Evolutionary conservation across 2,797 vertebrate genomes (phyloP).

Genomic region (Antennarius maculatus): DNA sequence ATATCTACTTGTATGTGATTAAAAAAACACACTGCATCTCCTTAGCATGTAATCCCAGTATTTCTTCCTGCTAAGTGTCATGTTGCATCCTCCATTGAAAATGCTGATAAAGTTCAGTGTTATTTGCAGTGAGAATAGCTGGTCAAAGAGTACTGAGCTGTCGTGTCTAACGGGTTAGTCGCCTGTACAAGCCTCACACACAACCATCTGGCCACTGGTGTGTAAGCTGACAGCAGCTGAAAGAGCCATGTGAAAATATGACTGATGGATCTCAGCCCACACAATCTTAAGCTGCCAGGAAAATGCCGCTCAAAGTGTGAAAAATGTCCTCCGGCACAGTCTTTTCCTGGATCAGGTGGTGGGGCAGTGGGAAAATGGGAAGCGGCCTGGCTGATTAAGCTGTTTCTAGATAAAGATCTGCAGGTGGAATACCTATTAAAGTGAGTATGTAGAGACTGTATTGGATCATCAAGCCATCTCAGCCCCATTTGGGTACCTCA

Average conservation of each 20-base stretch:
- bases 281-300: constrained; percentile 47
- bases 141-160: constrained; percentile 56
- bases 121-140: constrained; percentile 47
- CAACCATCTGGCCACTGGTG: constrained; percentile 55
- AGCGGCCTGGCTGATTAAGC: constrained; percentile 43
- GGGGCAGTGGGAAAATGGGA: constrained; percentile 70
- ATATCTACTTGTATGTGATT: too few species aligned
- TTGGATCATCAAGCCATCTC: constrained; percentile 35
- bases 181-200: constrained; percentile 26
- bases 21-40: background rate
- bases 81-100: constrained; percentile 14
- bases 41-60: background rate
- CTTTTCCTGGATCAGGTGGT: constrained; percentile 67
- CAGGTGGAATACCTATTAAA: constrained; percentile 66
- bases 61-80: constrained; percentile 6
- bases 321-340: constrained; percentile 45
- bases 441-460: constrained; percentile 18
- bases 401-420: constrained; percentile 71
- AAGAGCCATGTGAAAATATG: constrained; percentile 56
- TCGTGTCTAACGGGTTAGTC: constrained; percentile 31
- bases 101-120: constrained; percentile 8
- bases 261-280: constrained; percentile 61
- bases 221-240: constrained; percentile 51
- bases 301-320: constrained; percentile 60
- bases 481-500: constrained; percentile 25